Base-by-base conservation (phyloP, 35 echinoderm and acorn worm species). In the Ptychodera flava region DNA sequence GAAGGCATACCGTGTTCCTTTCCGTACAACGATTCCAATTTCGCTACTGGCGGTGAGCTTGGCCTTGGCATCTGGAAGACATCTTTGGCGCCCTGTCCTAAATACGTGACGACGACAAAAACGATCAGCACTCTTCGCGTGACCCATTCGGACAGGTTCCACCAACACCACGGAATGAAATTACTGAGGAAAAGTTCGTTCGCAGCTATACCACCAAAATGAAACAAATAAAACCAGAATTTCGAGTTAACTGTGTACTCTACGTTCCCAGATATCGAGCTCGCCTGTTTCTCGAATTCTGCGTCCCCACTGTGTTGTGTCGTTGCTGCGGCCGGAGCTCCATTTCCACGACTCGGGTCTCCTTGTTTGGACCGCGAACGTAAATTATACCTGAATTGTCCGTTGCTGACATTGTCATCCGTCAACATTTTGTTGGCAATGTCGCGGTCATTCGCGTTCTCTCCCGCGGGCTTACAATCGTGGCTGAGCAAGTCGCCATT, bases 1-100 rank as follows among this genome's bases (percentile, higher is more conserved):
- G 96, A 99, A 1, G 96, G 96, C 96, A 99, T 99, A 1, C 96
- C 96, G 33, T 94, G 94, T 78, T 99, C 96, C 35, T 86, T 89
- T 45, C 88, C 90, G 86, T 99, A 99, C 37, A 92, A 82, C 35
- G 84, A 84, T 36, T 99, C 96, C 33, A 99, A 80, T 22, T 88
- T 88, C 22, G 91, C 93, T 64, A 88, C 96, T 15, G 96, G 96
- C 32, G 96, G 96, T 15, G 90, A 91, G 15, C 79, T 33, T 15
- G 96, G 96, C 38, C 96, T 88, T 29, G 96, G 95, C 96, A 90
- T 92, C 84, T 88, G 90, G 81, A 99, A 64, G 76, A 93, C 22
- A 88, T 99, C 96, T 86, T 99, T 99, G 37, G 87, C 88, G 31
- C 90, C 36, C 64, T 99, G 96, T 28, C 96, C 96, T 1, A 99